These are phyloP conservation scores for Mesocentrotus franciscanus DNA, from an alignment of 53 echinoderm and acorn worm species.

Conservation along the genomic window DNA sequence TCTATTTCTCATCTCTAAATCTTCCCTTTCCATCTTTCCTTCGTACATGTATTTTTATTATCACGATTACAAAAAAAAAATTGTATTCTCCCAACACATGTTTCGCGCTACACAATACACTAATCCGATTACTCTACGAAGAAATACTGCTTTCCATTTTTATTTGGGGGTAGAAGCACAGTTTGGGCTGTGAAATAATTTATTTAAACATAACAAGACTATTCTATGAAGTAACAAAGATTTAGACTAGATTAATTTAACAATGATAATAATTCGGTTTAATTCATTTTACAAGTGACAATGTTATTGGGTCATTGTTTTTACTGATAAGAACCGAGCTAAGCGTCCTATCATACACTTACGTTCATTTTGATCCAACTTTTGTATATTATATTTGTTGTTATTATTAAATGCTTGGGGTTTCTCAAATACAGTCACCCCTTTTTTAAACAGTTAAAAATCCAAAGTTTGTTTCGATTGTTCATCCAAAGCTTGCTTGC, in stretches of 20 bases:
- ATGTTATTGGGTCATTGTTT: not conserved
- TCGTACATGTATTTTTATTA: too few species aligned
- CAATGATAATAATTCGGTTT: not conserved
- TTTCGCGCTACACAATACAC: not conserved
- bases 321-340: not conserved
- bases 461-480: too few species aligned
- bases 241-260: not conserved
- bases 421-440: not conserved
- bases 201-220: not conserved
- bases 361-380: too few species aligned
- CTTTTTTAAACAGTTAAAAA: too few species aligned
- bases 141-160: not conserved
- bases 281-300: not conserved
- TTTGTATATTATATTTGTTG: too few species aligned
- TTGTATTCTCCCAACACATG: not conserved
- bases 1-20: too few species aligned
- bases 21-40: too few species aligned
- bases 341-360: too few species aligned
- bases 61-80: too few species aligned
- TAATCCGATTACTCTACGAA: not conserved
- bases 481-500: too few species aligned
- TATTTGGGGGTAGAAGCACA: not conserved
- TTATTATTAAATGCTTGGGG: too few species aligned
- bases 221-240: not conserved
- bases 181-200: conserved; percentile 30